These are phyloP conservation scores for Cosmia trapezina DNA, from an alignment of 2,888 invertebrate genomes.

Conservation along the genomic window DNA sequence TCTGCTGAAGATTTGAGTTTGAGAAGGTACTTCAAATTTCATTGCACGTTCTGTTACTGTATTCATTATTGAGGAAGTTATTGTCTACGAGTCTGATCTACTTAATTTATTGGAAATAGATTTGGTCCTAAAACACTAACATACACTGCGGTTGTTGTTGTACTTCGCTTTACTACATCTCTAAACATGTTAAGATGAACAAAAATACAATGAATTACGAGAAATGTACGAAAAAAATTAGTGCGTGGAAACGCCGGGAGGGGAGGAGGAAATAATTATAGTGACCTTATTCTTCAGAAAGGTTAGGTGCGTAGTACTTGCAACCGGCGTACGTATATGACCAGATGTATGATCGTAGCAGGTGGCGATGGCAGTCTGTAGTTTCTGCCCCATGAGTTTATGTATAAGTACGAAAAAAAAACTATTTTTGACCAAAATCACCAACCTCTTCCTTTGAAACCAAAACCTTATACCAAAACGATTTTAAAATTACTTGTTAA, in stretches of 20 bases:
- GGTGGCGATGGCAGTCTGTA: no score
- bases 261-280: no score
- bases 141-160: background rate
- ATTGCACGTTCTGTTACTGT: background rate
- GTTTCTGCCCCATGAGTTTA: no score
- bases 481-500: slow-evolving; percentile 79
- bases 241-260: no score
- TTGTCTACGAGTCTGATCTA: slow-evolving; percentile 1
- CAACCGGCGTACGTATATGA: no score
- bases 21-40: background rate
- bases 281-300: no score
- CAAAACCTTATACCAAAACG: slow-evolving; percentile 64
- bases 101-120: slow-evolving; percentile 7
- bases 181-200: background rate
- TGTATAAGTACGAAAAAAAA: no score
- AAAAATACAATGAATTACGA: background rate
- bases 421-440: no score
- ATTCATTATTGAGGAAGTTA: slow-evolving; percentile 20
- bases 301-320: no score
- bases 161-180: background rate
- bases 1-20: background rate
- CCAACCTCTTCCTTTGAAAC: slow-evolving; percentile 14
- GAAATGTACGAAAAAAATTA: background rate
- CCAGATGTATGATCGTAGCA: no score
- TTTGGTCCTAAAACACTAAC: background rate